Evolutionary conservation across 2,113 vertebrate species (phyloP).

Genomic region (Calyptomena viridis): DNA sequence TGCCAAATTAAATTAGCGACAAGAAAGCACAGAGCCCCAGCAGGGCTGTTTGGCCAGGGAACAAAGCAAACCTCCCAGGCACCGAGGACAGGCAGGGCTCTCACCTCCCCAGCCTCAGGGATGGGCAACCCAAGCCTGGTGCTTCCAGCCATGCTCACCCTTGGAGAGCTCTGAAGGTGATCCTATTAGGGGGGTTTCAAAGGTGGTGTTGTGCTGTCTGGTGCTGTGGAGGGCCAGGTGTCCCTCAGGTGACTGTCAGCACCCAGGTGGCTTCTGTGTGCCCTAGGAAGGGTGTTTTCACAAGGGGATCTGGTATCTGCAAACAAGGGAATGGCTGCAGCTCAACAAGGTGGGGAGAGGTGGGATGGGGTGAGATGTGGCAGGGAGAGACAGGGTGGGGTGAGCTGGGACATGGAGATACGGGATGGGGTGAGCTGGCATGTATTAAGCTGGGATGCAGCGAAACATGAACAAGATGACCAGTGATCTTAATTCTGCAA

Average conservation of each 20-base stretch:
- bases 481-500: background rate
- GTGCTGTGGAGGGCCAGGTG: background rate
- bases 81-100: background rate
- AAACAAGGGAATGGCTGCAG: background rate
- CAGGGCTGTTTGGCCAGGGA: background rate
- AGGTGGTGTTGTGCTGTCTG: accelerated
- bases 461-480: background rate
- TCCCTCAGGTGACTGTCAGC: background rate
- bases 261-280: background rate
- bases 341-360: background rate
- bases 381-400: background rate
- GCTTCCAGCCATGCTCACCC: accelerated
- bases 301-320: background rate
- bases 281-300: background rate
- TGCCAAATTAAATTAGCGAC: background rate
- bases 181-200: background rate
- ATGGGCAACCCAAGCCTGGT: accelerated
- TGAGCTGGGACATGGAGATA: background rate
- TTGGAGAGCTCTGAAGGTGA: background rate
- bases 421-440: background rate
- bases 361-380: background rate
- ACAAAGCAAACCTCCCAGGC: background rate
- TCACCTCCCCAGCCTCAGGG: no score
- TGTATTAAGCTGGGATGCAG: background rate
- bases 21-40: background rate